Evolutionary conservation across 2,888 invertebrate species (phyloP), one percentile per base, ranked within the genome.

Genomic region (Adelognathus sp.): DNA sequence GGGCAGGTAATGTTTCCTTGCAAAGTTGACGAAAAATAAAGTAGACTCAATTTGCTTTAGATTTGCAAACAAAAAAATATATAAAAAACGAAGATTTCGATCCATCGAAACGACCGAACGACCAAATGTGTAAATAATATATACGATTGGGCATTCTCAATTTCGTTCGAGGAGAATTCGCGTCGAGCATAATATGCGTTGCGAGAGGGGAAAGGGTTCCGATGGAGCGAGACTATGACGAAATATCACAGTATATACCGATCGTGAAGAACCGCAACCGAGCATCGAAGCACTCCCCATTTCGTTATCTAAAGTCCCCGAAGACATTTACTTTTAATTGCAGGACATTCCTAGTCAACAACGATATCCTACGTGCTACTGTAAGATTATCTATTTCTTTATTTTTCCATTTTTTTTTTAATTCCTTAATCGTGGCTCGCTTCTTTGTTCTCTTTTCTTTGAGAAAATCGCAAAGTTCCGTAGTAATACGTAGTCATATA

Each of bases 191-290:
- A 67, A 41, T 63, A 11, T 36, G 31, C 29, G 14, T 74, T 21
- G 29, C 69, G 64, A 74, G 71, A 27, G 39, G 46, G 21, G 18
- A 5, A 11, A 21, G 50, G 50, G n/a, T n/a, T n/a, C n/a, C n/a
- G 41, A 56, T 75, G 75, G 73, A 87, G 82, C 88, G 85, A 86
- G 87, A 88, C 86, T 85, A 88, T 86, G 88, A 88, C 87, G 87
- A 89, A 88, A 86, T 90, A 90, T 90, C 90, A 90, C 90, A 90
- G 89, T 88, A n/a, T n/a, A n/a, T n/a, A 87, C 84, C 86, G 87
- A 86, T 86, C 84, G 86, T 84, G 86, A 85, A 84, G 84, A 87
- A 85, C 84, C 88, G 84, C 81, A 83, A 79, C 81, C 78, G 81
- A 52, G 77, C 84, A 86, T 87, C 87, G 83, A 85, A 85, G 86